Evolutionary conservation across 2,797 vertebrate genomes (phyloP), one percentile per base, ranked within the genome.

Genomic region (Moxostoma hubbsi): DNA sequence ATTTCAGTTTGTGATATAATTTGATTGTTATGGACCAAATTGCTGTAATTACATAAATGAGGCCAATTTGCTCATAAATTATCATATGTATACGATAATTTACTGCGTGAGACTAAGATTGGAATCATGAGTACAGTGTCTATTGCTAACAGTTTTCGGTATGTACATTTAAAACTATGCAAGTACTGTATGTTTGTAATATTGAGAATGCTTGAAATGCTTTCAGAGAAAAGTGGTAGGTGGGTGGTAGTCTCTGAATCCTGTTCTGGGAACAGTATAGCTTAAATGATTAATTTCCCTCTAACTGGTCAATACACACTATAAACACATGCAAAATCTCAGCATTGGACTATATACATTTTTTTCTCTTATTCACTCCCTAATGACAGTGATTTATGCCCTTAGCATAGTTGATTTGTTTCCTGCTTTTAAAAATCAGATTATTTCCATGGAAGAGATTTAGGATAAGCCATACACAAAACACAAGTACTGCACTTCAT

Each of bases 361-460:
- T 95, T 95, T 96, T 94, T 93, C 93, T 94, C 93, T 92, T 97
- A 98, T 98, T 97, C 95, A 96, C 95, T 95, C 94, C 91, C 93
- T 97, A 98, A 98, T 98, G 96, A 96, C 96, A 94, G 93, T 89
- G 94, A 97, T 95, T 98, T 96, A 97, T 95, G 95, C 97, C 96
- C 94, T 98, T 95, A 97, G 93, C 93, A 92, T 95, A 96, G 96
- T 95, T 94, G 96, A 98, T 97, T 99, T 98, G 96, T 98, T 98
- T 97, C 95, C 95, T 94, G 94, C 95, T 95, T 95, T 98, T 98
- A 96, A 97, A 97, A 96, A 96, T 95, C 96, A 97, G 97, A 98
- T 99, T 98, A 99, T 98, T 97, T 98, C 96, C 94, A 95, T 96
- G 97, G 95, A 94, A 95, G 96, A 95, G 96, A 96, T 92, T 98